Conservation (phyloP, 2,113 vertebrate species). For the Myocastor coypus region DNA sequence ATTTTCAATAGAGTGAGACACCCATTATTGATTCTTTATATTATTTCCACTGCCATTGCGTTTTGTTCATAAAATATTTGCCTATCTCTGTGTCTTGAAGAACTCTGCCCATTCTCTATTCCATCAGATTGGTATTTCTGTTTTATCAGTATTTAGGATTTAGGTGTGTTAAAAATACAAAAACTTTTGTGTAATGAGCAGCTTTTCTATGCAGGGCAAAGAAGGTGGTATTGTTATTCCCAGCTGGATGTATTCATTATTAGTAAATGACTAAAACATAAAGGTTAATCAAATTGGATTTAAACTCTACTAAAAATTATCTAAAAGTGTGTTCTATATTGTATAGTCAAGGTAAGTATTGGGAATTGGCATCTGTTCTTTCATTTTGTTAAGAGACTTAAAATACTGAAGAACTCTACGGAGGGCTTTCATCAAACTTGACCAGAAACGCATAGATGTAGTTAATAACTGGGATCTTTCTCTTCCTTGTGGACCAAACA, state of each 20-base stretch:
- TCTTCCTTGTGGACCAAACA: neutral
- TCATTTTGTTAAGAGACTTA: neutral
- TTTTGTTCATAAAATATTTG: neutral
- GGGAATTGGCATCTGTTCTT: neutral
- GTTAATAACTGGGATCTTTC: neutral
- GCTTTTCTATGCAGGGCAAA: neutral
- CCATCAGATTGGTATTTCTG: neutral
- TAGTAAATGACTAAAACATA: too few relatives aligned
- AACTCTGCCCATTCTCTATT: neutral
- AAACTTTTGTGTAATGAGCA: neutral
- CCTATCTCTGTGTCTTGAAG: neutral
- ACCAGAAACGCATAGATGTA: neutral
- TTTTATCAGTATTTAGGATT: neutral
- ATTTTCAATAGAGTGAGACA: neutral
- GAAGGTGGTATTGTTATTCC: neutral
- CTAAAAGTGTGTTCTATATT: neutral
- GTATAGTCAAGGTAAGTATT: neutral
- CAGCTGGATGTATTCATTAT: neutral
- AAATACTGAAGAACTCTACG: neutral
- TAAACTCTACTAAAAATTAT: neutral
- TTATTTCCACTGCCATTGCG: neutral
- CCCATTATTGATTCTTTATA: neutral
- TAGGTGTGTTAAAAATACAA: neutral
- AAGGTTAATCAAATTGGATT: neutral
- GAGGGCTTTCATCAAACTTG: neutral